phyloP scores from a whole-genome alignment of 2,888 invertebrate genomes.

The Xestia c-nigrum region DNA sequence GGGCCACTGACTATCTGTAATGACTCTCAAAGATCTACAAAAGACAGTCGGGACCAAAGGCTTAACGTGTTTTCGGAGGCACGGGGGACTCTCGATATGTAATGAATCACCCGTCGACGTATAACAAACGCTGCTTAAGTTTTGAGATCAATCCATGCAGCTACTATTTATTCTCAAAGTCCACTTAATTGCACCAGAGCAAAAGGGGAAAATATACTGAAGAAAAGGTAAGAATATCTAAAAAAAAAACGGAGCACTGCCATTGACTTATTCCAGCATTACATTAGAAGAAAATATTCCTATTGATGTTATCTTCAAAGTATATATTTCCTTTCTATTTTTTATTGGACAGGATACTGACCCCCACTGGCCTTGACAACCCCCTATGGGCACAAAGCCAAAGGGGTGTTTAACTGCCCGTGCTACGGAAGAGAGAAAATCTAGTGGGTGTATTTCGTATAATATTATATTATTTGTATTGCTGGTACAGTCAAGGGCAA shows the following conservation, averaged over 20 bases:
- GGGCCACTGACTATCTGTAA: not conserved
- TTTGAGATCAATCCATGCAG: not conserved
- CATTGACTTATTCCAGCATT: conserved; percentile 13
- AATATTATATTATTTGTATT: conserved; percentile 49
- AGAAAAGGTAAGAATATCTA: not conserved
- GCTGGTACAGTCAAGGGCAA: not conserved
- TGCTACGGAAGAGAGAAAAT: conserved; percentile 37
- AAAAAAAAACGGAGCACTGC: not conserved
- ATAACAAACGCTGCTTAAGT: not conserved
- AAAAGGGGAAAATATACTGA: not conserved
- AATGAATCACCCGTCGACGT: not conserved
- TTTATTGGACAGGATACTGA: conserved; percentile 53
- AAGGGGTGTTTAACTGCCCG: conserved; percentile 59
- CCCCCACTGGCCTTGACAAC: conserved; percentile 55
- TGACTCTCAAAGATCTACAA: not conserved
- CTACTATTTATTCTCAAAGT: not conserved
- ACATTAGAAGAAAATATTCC: conserved; percentile 29
- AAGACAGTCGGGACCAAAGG: not conserved
- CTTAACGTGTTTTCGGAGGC: not conserved
- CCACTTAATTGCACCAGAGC: not conserved
- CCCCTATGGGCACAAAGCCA: conserved; percentile 56
- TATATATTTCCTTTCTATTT: conserved; percentile 36
- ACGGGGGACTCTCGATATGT: not conserved
- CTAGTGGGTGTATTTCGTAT: conserved; percentile 39
- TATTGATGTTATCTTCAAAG: conserved; percentile 41